A percentile compares a stretch with the other conserved stretches of the same genome.
These are phyloP conservation scores for Leptothorax acervorum DNA, from an alignment of 2,888 invertebrate species.

Conservation along the genomic window DNA sequence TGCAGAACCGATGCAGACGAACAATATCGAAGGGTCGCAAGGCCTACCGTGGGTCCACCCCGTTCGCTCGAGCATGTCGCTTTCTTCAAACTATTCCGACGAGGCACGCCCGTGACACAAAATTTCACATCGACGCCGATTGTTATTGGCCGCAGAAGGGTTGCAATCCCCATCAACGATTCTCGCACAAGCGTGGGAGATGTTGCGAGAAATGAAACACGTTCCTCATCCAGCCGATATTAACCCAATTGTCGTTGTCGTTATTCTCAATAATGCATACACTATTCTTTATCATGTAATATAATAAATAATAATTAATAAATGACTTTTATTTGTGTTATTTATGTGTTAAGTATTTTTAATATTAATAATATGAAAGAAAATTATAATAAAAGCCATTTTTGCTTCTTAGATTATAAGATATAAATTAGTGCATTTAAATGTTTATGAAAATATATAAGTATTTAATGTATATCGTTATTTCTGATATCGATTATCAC, in stretches of 20 bases:
- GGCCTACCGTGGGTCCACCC: constrained; percentile 47
- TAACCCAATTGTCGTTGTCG: not conserved
- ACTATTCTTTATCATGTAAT: not conserved
- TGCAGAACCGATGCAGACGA: constrained; percentile 31
- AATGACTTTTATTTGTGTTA: not conserved
- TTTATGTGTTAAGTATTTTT: not conserved
- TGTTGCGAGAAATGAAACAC: not conserved
- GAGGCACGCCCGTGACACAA: constrained; percentile 35
- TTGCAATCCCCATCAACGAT: not conserved
- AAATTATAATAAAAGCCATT: not conserved
- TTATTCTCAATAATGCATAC: not conserved
- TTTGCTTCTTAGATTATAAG: not conserved
- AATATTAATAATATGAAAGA: not conserved
- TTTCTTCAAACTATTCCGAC: constrained; percentile 14
- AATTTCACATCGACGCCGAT: constrained; percentile 24
- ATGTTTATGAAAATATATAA: not conserved
- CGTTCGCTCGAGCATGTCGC: constrained; percentile 38
- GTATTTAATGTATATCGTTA: not conserved
- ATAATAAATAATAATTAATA: not conserved
- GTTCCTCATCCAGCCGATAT: not conserved
- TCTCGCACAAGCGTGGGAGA: not conserved
- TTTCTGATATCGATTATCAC: not conserved
- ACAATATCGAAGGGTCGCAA: constrained; percentile 43
- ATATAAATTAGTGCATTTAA: not conserved
- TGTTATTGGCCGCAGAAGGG: constrained; percentile 34